These are phyloP conservation scores for Aotus griseimembra DNA, from an alignment of 2,797 vertebrate species.

Conservation along the genomic window DNA sequence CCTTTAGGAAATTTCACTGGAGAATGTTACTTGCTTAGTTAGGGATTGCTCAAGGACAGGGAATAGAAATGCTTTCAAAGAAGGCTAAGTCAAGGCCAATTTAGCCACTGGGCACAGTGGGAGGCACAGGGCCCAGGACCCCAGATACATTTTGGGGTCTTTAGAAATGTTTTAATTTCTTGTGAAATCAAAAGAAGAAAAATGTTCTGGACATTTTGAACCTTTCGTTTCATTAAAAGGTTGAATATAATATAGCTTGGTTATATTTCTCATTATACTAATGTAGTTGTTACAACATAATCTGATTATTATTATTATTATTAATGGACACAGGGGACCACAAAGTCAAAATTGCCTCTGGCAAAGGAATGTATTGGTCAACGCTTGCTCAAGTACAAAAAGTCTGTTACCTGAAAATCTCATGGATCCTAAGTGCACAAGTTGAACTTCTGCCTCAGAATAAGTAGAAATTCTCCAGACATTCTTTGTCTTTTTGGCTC, in stretches of 20 bases:
- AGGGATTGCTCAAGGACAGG: not conserved
- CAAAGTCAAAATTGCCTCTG: not conserved
- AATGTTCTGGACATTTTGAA: not conserved
- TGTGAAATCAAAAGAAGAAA: not conserved
- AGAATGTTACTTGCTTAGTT: not conserved
- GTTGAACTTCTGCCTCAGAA: not conserved
- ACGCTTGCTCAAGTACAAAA: not conserved
- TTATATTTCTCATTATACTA: not conserved
- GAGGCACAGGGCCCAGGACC: fast-evolving
- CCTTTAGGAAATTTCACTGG: not conserved
- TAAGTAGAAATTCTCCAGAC: not conserved
- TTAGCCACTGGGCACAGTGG: too few species aligned
- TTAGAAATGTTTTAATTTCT: not conserved
- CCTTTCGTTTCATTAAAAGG: not conserved
- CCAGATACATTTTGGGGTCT: not conserved
- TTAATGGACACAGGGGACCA: not conserved
- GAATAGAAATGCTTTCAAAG: not conserved
- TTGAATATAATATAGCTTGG: not conserved
- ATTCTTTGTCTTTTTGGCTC: not conserved
- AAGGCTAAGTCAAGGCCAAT: not conserved
- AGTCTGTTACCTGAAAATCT: not conserved
- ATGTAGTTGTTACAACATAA: not conserved
- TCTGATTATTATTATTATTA: not conserved
- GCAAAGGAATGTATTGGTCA: not conserved
- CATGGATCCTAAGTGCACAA: not conserved